phyloP scores from a whole-genome alignment of 2,797 vertebrate species.

The Cyclura pinguis region DNA sequence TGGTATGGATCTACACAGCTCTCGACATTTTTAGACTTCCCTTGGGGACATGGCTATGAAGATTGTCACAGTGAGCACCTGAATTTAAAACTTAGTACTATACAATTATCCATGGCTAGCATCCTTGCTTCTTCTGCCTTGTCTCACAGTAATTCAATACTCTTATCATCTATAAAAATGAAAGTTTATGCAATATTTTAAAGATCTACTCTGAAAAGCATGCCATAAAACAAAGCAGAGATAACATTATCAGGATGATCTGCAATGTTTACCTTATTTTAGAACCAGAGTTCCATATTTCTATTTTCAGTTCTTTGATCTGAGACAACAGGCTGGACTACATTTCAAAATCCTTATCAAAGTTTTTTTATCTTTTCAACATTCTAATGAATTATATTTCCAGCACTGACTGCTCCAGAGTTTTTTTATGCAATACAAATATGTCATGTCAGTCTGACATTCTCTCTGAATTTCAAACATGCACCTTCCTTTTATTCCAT shows the following conservation, averaged over 20 bases:
- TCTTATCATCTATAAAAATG: background rate
- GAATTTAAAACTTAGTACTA: too few relatives aligned
- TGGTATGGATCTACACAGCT: too few relatives aligned
- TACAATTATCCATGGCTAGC: too few relatives aligned
- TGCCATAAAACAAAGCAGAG: background rate
- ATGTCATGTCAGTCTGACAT: background rate
- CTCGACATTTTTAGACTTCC: too few relatives aligned
- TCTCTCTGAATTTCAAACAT: background rate
- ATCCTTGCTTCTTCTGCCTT: background rate
- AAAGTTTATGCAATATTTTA: background rate
- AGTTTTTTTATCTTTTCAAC: background rate
- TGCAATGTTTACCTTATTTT: background rate
- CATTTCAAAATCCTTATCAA: conserved; percentile 1
- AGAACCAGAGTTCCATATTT: background rate
- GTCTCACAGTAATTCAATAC: background rate
- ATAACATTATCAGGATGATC: background rate
- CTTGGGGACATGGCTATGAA: too few relatives aligned
- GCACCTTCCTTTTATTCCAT: background rate
- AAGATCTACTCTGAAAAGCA: conserved; percentile 1
- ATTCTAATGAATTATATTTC: conserved; percentile 19
- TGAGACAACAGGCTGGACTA: background rate
- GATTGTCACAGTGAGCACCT: too few relatives aligned
- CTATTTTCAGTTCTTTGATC: background rate
- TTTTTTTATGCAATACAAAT: background rate
- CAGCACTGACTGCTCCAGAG: background rate